Percentiles rank a stretch among this genome's conserved stretches.
phyloP scores from a whole-genome alignment of 1,140 invertebrate genomes.

The Frieseomelitta varia region DNA sequence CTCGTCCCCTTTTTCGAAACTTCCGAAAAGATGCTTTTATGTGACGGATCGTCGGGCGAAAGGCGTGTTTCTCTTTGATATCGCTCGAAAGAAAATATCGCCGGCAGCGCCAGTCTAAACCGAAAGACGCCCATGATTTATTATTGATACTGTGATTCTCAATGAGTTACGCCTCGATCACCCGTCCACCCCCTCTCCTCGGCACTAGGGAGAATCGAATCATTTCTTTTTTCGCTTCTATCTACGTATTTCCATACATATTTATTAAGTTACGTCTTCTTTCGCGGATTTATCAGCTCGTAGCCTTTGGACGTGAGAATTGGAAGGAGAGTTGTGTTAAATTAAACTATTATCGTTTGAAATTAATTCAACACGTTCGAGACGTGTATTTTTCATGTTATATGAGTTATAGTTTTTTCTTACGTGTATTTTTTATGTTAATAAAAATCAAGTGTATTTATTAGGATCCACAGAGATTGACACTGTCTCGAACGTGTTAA shows the following conservation, averaged over 20 bases:
- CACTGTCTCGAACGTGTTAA: neutral
- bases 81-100: neutral
- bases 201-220: neutral
- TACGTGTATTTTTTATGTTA: too few relatives aligned
- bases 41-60: neutral
- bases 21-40: conserved; percentile 32
- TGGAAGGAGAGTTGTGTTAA: too few relatives aligned
- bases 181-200: neutral
- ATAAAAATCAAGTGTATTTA: too few relatives aligned
- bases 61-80: neutral
- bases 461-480: too few relatives aligned
- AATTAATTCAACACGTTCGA: too few relatives aligned
- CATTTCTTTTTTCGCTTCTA: neutral
- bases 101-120: neutral
- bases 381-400: too few relatives aligned
- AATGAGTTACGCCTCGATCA: neutral
- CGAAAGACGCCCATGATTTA: neutral
- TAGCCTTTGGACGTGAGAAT: neutral
- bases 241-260: rapidly evolving
- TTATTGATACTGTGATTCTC: neutral
- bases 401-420: too few relatives aligned
- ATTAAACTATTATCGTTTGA: too few relatives aligned
- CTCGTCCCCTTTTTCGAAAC: conserved; percentile 39
- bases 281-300: too few relatives aligned
- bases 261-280: neutral